Conservation (phyloP, 2,113 vertebrate species). For the Prionailurus viverrinus region DNA sequence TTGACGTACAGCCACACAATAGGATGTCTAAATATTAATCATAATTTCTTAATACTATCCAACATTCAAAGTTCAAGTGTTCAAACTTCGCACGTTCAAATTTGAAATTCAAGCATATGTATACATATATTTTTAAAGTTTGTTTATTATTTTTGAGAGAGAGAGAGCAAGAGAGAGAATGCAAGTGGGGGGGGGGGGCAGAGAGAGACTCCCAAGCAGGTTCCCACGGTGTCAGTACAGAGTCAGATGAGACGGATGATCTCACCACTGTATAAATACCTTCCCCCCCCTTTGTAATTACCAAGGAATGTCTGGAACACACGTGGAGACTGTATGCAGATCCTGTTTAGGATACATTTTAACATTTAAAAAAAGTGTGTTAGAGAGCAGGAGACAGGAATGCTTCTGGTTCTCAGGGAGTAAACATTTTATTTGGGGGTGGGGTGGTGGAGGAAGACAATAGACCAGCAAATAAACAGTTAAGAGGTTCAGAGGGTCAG, state of each 20-base stretch:
- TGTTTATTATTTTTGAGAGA: no score
- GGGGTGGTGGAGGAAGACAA: neutral
- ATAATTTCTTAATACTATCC: neutral
- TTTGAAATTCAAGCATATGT: neutral
- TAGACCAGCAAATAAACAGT: neutral
- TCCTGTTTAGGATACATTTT: constrained; percentile 48
- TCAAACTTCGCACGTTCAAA: neutral
- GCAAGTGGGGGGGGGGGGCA: no score
- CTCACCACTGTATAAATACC: neutral
- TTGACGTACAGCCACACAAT: neutral
- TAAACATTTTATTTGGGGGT: neutral
- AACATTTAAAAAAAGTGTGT: neutral
- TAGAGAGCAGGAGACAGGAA: neutral
- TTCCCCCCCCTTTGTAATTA: neutral
- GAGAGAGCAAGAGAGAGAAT: no score
- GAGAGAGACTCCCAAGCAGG: no score
- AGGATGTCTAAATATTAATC: neutral
- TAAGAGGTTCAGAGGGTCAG: neutral
- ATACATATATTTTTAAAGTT: neutral
- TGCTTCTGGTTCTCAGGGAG: neutral
- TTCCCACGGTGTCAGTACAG: no score
- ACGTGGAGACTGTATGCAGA: neutral
- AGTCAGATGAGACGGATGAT: no score
- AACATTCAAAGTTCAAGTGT: neutral
- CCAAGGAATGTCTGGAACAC: neutral